These are phyloP conservation scores for Clavelina lepadiformis DNA, from an alignment of 23 tunicate genomes.

Conservation along the genomic window DNA sequence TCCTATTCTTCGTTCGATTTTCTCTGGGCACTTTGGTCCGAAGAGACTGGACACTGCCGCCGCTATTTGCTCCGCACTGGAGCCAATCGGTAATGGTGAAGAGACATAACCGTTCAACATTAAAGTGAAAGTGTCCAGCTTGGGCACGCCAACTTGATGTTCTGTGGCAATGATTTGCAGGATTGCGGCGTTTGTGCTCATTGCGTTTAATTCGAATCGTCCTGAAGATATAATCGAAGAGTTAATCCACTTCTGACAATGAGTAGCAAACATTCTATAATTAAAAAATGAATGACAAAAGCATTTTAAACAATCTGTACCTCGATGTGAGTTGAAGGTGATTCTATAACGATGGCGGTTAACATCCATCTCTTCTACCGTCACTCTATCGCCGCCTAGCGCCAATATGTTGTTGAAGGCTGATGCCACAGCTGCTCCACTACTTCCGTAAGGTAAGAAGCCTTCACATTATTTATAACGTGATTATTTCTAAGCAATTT, in stretches of 20 bases:
- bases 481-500: no score
- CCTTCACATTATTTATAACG: no score
- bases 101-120: constrained; percentile 6
- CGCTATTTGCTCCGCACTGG: constrained; percentile 8
- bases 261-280: no score
- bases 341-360: no score
- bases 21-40: constrained; percentile 35
- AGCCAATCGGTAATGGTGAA: constrained; percentile 19
- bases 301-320: no score
- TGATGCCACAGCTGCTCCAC: constrained; percentile 1
- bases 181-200: not conserved
- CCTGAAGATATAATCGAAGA: no score
- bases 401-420: constrained; percentile 1
- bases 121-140: constrained; percentile 22
- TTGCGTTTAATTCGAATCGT: not conserved
- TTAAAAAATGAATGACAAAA: no score
- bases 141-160: constrained; percentile 3
- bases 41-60: constrained; percentile 24
- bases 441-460: not conserved
- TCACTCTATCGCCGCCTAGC: not conserved
- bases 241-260: no score
- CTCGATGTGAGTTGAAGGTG: no score
- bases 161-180: not conserved
- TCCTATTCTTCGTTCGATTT: constrained; percentile 6
- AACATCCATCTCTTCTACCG: not conserved